Evolutionary conservation across 2,888 invertebrate species (phyloP).

Genomic region (Drosophila colorata): DNA sequence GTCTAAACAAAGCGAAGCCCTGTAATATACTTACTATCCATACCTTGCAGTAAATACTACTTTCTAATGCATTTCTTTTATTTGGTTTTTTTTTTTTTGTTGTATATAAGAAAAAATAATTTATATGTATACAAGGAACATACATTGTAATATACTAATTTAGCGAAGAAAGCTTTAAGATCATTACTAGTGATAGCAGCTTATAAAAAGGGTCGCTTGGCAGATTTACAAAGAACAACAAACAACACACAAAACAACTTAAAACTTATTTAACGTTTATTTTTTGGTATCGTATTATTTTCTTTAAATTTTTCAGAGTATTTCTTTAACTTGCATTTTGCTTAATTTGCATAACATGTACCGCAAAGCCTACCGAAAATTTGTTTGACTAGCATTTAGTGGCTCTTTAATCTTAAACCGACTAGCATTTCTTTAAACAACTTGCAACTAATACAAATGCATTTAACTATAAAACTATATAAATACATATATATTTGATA

Average conservation of each 20-base stretch:
- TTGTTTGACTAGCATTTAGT: constrained; percentile 76
- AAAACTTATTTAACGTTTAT: constrained; percentile 9
- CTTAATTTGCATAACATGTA: constrained; percentile 69
- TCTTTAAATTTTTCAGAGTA: constrained; percentile 21
- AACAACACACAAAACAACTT: constrained; percentile 33
- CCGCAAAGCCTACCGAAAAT: constrained; percentile 67
- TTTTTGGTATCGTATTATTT: constrained; percentile 13
- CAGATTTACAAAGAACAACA: constrained; percentile 45
- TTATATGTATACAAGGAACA: constrained; percentile 28
- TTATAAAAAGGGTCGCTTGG: constrained; percentile 31
- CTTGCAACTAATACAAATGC: constrained; percentile 57
- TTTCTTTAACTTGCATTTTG: constrained; percentile 67
- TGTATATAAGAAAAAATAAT: constrained; percentile 35
- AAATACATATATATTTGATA: constrained; percentile 32
- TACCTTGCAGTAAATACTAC: constrained; percentile 24
- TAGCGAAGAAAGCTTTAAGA: constrained; percentile 6
- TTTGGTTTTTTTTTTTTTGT: constrained; percentile 26
- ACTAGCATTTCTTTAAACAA: constrained; percentile 68
- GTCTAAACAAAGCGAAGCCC: constrained; percentile 37
- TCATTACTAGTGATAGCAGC: constrained; percentile 13
- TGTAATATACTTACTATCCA: constrained; percentile 38
- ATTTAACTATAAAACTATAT: constrained; percentile 36
- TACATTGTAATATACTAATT: constrained; percentile 30
- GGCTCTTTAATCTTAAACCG: constrained; percentile 69
- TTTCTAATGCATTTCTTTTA: constrained; percentile 18